These are phyloP conservation scores for Perodicticus potto DNA, from an alignment of 2,797 vertebrate species.

Conservation along the genomic window DNA sequence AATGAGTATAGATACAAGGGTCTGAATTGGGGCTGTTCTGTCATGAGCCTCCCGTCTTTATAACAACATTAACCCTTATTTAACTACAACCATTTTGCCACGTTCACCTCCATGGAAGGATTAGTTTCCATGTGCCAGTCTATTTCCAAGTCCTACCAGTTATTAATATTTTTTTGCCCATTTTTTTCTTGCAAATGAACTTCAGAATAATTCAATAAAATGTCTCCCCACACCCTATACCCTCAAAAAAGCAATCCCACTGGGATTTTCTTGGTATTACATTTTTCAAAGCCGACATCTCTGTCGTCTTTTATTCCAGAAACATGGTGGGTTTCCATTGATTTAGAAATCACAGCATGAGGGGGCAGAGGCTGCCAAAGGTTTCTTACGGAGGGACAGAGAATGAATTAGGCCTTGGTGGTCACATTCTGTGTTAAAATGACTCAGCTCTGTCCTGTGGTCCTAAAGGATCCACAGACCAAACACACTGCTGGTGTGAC, in stretches of 20 bases:
- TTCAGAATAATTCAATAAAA: background rate
- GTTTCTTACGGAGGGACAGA: background rate
- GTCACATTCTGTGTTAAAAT: background rate
- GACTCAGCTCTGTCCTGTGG: background rate
- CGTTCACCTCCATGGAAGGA: background rate
- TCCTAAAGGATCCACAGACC: background rate
- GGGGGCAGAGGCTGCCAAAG: background rate
- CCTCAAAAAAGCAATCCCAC: background rate
- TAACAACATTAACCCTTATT: background rate
- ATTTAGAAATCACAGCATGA: background rate
- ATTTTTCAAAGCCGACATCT: background rate
- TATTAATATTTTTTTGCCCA: background rate
- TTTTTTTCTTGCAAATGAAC: background rate
- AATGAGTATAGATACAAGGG: background rate
- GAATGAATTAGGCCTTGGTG: background rate
- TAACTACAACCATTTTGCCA: accelerated
- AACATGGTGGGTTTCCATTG: background rate
- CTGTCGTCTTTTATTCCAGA: background rate
- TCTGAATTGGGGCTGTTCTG: background rate
- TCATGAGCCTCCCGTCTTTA: background rate
- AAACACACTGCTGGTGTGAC: background rate
- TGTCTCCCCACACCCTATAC: background rate
- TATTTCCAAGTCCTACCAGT: background rate
- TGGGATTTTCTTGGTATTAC: background rate
- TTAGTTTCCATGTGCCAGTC: accelerated